Conservation (phyloP, 2,888 invertebrate genomes). For the Endomychus coccineus region DNA sequence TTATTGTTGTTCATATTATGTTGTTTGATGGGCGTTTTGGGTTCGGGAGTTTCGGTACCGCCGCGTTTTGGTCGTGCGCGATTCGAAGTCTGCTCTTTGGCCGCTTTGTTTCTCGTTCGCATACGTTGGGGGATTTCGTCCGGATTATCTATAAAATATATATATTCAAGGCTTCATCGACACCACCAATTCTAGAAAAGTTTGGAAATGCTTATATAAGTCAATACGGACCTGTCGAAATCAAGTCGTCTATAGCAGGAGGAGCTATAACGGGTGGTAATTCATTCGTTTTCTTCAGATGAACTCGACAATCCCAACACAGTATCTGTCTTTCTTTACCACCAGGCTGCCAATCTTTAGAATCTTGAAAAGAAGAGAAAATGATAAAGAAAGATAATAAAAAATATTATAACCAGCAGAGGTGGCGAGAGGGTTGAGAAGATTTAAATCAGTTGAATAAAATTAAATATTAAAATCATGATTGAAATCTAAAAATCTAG, state of each 20-base stretch:
- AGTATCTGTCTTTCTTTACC: constrained; percentile 62
- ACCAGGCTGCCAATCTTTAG: constrained; percentile 65
- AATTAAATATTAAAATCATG: neutral
- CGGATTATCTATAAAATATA: constrained; percentile 49
- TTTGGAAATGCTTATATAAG: constrained; percentile 11
- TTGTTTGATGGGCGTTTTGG: constrained; percentile 49
- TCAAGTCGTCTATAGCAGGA: constrained; percentile 29
- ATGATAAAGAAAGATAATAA: constrained; percentile 5
- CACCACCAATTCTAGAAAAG: constrained; percentile 15
- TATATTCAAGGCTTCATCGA: constrained; percentile 18
- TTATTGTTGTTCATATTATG: constrained; percentile 12
- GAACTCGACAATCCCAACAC: constrained; percentile 68
- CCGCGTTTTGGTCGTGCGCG: constrained; percentile 53
- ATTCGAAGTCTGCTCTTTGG: constrained; percentile 60
- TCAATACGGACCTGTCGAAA: constrained; percentile 12
- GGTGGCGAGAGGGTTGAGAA: neutral
- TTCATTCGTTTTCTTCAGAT: constrained; percentile 72
- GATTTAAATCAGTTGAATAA: neutral
- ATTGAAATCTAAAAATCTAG: too few species aligned
- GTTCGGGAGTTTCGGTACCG: constrained; percentile 39
- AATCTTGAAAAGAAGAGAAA: constrained; percentile 38
- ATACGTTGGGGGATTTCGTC: constrained; percentile 83
- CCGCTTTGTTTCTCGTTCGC: constrained; percentile 76
- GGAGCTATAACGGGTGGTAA: constrained; percentile 51
- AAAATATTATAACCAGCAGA: constrained; percentile 4